Conservation (phyloP, 2,888 invertebrate genomes). For the Catocala fraxini region DNA sequence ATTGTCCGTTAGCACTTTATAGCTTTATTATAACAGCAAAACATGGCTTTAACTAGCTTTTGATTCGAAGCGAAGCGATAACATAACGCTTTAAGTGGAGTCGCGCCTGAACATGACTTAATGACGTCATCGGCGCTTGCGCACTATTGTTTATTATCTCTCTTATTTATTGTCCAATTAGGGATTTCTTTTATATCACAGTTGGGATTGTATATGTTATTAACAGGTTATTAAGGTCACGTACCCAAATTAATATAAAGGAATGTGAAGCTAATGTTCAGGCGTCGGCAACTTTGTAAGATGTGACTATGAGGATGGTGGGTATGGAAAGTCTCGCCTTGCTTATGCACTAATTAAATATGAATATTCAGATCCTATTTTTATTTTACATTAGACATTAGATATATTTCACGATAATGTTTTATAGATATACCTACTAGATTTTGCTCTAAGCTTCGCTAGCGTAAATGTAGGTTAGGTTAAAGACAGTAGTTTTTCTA, state of each 20-base stretch:
- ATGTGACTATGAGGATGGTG: no score
- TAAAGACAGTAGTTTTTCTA: no score
- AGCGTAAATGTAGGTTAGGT: no score
- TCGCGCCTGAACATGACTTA: conserved; percentile 29
- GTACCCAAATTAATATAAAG: conserved; percentile 19
- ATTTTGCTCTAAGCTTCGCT: no score
- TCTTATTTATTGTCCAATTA: conserved; percentile 43
- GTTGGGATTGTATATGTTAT: conserved; percentile 14
- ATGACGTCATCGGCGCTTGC: conserved; percentile 46
- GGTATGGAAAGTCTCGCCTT: no score
- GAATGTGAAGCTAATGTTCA: background rate
- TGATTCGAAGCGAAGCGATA: conserved; percentile 26
- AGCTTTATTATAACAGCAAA: conserved; percentile 50
- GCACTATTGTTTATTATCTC: conserved; percentile 42
- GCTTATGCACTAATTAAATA: no score
- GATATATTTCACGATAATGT: no score
- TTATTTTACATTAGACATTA: no score
- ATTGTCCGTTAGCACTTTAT: conserved; percentile 25
- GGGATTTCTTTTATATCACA: conserved; percentile 33
- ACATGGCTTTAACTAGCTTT: conserved; percentile 42
- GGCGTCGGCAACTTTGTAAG: background rate
- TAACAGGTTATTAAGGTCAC: conserved; percentile 18
- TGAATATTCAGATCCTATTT: no score
- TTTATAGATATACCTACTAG: no score
- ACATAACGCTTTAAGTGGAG: conserved; percentile 20